A percentile compares a stretch with the other conserved stretches of the same genome.
Evolutionary conservation across 1,140 invertebrate genomes (phyloP).

Genomic region (Achroia grisella): DNA sequence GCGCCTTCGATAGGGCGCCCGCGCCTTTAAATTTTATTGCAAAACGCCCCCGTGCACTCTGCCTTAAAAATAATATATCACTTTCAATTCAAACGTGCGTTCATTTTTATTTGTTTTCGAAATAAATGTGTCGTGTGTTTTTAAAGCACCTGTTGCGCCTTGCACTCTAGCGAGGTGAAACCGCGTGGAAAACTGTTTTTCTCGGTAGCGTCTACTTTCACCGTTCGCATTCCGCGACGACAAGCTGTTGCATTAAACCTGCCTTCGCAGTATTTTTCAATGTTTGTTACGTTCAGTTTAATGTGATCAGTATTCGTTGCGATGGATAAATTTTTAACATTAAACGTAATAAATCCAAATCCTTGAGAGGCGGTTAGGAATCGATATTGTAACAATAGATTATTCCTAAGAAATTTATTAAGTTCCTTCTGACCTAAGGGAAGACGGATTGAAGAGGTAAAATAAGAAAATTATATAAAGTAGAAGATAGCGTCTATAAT

Average conservation of each 20-base stretch:
- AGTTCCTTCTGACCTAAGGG: too few relatives aligned
- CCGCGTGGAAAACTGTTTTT: slow-evolving; percentile 68
- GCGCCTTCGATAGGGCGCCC: slow-evolving; percentile 52
- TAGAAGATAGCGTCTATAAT: too few relatives aligned
- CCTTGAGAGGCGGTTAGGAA: too few relatives aligned
- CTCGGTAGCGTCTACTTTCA: slow-evolving; percentile 66
- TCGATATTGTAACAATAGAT: too few relatives aligned
- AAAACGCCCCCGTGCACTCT: slow-evolving; percentile 33
- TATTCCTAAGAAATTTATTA: too few relatives aligned
- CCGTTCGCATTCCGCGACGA: slow-evolving; percentile 54
- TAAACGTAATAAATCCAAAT: not conserved
- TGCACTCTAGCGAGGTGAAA: slow-evolving; percentile 54
- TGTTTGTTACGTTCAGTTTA: slow-evolving; percentile 28
- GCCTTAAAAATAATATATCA: slow-evolving; percentile 3
- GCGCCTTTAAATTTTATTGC: slow-evolving; percentile 21
- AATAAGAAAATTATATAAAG: too few relatives aligned
- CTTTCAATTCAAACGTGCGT: slow-evolving; percentile 12
- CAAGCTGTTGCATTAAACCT: slow-evolving; percentile 40
- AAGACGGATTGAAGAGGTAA: too few relatives aligned
- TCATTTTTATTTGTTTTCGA: slow-evolving; percentile 11
- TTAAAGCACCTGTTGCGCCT: slow-evolving; percentile 46
- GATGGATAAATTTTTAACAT: slow-evolving; percentile 15
- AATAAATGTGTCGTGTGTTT: slow-evolving; percentile 16
- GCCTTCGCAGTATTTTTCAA: slow-evolving; percentile 28
- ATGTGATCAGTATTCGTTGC: slow-evolving; percentile 16